phyloP scores from a whole-genome alignment of 2,113 vertebrate genomes.

The Gobius niger region DNA sequence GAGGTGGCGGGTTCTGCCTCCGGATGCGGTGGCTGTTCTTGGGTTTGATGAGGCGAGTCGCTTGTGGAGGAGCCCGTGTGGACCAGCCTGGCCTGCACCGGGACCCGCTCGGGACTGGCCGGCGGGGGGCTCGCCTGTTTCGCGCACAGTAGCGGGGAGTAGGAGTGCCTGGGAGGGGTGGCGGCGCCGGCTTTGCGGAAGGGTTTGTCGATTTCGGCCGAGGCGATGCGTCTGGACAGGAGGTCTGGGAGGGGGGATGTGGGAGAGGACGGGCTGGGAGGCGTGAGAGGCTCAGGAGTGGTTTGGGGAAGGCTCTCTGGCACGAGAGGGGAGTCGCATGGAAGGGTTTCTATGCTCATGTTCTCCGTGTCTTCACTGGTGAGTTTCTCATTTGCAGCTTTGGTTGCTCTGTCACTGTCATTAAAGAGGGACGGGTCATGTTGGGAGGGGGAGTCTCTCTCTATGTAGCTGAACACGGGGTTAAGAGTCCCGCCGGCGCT shows the following conservation, averaged over 20 bases:
- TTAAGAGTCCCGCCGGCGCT: constrained; percentile 55
- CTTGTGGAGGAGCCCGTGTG: constrained; percentile 33
- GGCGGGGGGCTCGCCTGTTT: constrained; percentile 27
- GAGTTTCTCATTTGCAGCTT: constrained; percentile 12
- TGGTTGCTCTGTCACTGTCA: constrained; percentile 11
- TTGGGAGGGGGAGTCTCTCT: constrained; percentile 27
- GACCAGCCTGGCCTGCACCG: constrained; percentile 43
- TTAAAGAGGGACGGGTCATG: constrained; percentile 10
- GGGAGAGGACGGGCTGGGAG: constrained; percentile 44
- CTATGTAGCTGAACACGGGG: constrained; percentile 54
- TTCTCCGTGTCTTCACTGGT: constrained; percentile 7
- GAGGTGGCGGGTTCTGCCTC: constrained; percentile 50
- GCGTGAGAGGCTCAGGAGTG: background rate
- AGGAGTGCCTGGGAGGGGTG: constrained; percentile 30
- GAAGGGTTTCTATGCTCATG: background rate
- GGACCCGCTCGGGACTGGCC: constrained; percentile 34
- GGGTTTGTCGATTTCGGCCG: constrained; percentile 54
- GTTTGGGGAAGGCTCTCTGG: background rate
- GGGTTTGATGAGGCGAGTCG: constrained; percentile 30
- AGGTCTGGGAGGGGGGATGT: constrained; percentile 8
- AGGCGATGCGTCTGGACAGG: constrained; percentile 31
- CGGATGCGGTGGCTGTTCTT: background rate
- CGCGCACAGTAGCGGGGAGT: constrained; percentile 32
- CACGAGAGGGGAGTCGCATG: background rate
- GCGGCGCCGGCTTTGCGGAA: constrained; percentile 11